Conservation (phyloP, 2,797 vertebrate genomes). For the Siniperca scherzeri region DNA sequence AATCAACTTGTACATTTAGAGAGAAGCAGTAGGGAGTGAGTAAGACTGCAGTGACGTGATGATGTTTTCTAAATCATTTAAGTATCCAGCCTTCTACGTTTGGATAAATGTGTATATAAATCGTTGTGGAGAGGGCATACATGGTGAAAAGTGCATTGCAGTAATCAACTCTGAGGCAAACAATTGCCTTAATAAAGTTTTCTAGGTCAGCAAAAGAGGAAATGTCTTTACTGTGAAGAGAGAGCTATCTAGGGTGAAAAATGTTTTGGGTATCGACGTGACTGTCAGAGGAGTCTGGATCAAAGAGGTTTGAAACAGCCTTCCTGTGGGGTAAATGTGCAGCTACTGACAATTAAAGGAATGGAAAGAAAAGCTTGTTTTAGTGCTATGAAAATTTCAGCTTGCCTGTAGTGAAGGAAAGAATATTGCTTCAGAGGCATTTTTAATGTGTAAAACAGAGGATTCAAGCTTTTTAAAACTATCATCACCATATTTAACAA, state of each 20-base stretch:
- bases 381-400: conserved; percentile 39
- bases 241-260: conserved; percentile 59
- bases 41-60: conserved; percentile 39
- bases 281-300: conserved; percentile 64
- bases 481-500: conserved; percentile 13
- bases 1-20: conserved; percentile 46
- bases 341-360: conserved; percentile 56
- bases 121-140: conserved; percentile 19
- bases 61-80: conserved; percentile 52
- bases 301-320: conserved; percentile 62
- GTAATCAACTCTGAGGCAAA: conserved; percentile 62
- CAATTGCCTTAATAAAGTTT: conserved; percentile 62
- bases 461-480: conserved; percentile 16
- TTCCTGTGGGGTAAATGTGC: conserved; percentile 59
- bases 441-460: conserved; percentile 18
- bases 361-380: conserved; percentile 32
- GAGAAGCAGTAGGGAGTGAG: conserved; percentile 19
- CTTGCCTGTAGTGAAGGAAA: conserved; percentile 32
- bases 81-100: conserved; percentile 21
- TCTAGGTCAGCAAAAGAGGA: conserved; percentile 66
- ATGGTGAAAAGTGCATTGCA: conserved; percentile 49
- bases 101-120: conserved; percentile 37
- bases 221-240: conserved; percentile 42
- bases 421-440: conserved; percentile 3
- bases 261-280: conserved; percentile 60